These are phyloP conservation scores for Aptenodytes patagonicus DNA, from an alignment of 2,113 vertebrate species.

Conservation along the genomic window DNA sequence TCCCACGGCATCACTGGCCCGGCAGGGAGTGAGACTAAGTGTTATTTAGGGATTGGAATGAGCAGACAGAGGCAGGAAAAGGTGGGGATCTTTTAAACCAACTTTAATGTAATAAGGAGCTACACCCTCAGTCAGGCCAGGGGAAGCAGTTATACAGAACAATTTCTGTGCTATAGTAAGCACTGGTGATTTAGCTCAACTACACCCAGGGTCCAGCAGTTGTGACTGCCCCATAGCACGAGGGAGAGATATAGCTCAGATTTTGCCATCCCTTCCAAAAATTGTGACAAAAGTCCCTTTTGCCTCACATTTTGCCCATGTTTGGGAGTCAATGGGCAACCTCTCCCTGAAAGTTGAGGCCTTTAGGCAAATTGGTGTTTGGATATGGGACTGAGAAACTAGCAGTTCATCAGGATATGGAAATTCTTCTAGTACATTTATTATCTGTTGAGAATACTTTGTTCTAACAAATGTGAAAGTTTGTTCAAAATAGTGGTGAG, in stretches of 20 bases:
- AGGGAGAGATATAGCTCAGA: background rate
- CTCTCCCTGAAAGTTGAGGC: background rate
- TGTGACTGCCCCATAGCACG: rapidly evolving
- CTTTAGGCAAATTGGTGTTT: background rate
- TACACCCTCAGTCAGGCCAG: background rate
- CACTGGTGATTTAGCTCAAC: background rate
- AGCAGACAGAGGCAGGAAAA: background rate
- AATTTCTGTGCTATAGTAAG: background rate
- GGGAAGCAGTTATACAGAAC: background rate
- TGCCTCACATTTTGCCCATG: background rate
- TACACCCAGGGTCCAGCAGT: background rate
- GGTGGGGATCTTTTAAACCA: background rate
- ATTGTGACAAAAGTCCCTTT: background rate
- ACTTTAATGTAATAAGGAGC: background rate
- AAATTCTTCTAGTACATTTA: background rate
- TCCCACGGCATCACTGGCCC: background rate
- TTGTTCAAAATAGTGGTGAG: background rate
- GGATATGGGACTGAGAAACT: background rate
- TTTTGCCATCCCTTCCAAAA: background rate
- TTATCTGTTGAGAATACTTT: background rate
- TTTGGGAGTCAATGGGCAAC: background rate
- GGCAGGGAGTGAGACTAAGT: background rate
- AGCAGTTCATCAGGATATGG: background rate
- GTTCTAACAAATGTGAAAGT: background rate
- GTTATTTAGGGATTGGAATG: background rate